Evolutionary conservation across 2,797 vertebrate species (phyloP).

Genomic region (Gadopsis bispinosus): DNA sequence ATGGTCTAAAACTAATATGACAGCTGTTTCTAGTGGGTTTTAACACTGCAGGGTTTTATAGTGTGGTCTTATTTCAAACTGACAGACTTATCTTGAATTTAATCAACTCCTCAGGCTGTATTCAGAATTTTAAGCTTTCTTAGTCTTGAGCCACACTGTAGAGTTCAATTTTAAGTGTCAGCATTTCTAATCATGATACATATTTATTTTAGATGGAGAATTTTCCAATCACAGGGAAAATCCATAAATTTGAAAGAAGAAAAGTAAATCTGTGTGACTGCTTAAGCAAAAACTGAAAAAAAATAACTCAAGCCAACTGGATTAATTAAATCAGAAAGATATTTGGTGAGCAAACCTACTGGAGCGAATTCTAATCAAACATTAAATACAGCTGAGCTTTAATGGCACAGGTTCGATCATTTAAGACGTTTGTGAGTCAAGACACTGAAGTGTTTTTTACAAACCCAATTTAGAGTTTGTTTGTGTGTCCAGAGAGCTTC

Average conservation of each 20-base stretch:
- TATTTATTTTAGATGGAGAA: constrained; percentile 15
- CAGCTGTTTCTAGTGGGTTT: background rate
- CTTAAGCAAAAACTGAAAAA: constrained; percentile 19
- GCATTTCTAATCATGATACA: constrained; percentile 18
- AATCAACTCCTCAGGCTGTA: constrained; percentile 19
- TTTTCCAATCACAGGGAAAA: constrained; percentile 28
- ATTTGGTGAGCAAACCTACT: constrained; percentile 22
- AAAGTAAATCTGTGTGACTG: background rate
- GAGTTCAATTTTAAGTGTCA: constrained; percentile 34
- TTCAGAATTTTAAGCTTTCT: constrained; percentile 26
- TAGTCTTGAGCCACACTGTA: constrained; percentile 7
- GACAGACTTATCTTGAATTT: constrained; percentile 38
- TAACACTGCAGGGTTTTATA: background rate
- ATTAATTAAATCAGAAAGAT: constrained; percentile 39
- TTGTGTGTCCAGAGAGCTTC: constrained; percentile 48
- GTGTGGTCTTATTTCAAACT: constrained; percentile 32
- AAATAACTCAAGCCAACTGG: constrained; percentile 23
- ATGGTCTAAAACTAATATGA: background rate
- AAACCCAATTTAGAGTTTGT: constrained; percentile 44
- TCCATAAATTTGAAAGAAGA: constrained; percentile 25
- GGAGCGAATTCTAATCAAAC: constrained; percentile 34
- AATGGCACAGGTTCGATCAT: constrained; percentile 30
- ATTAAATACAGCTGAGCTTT: constrained; percentile 45
- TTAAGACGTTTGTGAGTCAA: constrained; percentile 30
- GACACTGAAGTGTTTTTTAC: constrained; percentile 40